Conservation (phyloP, 2,113 vertebrate species). For the Lichenostomus cassidix region DNA sequence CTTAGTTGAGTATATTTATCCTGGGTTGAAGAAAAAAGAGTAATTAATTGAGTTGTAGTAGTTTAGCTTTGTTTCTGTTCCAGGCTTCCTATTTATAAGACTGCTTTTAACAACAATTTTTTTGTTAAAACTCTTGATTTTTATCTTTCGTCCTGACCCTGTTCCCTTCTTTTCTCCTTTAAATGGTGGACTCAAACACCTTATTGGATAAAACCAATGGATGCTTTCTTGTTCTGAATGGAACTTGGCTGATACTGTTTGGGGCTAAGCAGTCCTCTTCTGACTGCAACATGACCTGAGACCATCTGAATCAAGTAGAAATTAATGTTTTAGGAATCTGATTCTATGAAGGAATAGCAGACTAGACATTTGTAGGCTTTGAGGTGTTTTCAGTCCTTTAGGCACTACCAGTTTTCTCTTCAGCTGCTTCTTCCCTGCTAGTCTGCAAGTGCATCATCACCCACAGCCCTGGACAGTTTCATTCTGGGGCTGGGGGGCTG, state of each 20-base stretch:
- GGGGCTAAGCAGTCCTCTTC: not conserved
- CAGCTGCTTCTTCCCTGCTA: not conserved
- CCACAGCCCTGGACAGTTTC: not conserved
- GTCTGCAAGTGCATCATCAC: not conserved
- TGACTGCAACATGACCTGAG: rapidly evolving
- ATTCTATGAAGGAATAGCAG: rapidly evolving
- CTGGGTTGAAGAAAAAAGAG: rapidly evolving
- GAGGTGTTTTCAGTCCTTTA: not conserved
- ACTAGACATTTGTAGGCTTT: not conserved
- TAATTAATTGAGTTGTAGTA: rapidly evolving
- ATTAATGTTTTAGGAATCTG: rapidly evolving
- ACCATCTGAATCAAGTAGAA: rapidly evolving
- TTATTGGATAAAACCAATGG: not conserved
- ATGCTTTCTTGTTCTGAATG: rapidly evolving
- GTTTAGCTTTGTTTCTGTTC: rapidly evolving
- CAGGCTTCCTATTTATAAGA: rapidly evolving
- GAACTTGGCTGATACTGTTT: rapidly evolving
- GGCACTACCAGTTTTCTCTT: not conserved
- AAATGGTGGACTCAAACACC: rapidly evolving
- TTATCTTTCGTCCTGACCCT: rapidly evolving
- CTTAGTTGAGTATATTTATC: rapidly evolving
- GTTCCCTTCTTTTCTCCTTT: rapidly evolving
- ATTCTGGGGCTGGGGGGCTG: not conserved
- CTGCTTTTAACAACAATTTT: rapidly evolving
- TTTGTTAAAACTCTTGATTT: not conserved